Conservation (phyloP, 2,797 vertebrate genomes). For the Microctenopoma stevenorrisi region DNA sequence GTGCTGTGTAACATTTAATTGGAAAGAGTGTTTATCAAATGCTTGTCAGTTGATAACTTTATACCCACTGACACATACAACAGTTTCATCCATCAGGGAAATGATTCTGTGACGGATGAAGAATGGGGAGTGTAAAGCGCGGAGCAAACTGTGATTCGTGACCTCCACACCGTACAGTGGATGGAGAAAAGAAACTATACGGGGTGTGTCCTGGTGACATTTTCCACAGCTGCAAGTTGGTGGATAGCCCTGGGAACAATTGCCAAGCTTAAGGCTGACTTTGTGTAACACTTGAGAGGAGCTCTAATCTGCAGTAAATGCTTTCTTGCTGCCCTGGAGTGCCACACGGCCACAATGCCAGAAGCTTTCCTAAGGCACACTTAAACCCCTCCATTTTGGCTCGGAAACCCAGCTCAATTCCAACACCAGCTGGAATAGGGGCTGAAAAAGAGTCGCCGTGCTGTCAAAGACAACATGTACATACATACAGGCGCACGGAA, state of each 20-base stretch:
- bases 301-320: constrained; percentile 82
- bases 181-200: constrained; percentile 11
- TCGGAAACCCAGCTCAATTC: constrained; percentile 60
- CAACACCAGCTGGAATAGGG: constrained; percentile 55
- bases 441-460: constrained; percentile 52
- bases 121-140: constrained; percentile 37
- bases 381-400: constrained; percentile 79
- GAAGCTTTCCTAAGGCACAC: constrained; percentile 75
- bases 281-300: constrained; percentile 79
- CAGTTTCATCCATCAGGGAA: constrained; percentile 57
- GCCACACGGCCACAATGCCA: constrained; percentile 63
- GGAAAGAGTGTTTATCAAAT: constrained; percentile 37
- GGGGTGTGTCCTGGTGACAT: constrained; percentile 59
- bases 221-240: constrained; percentile 66
- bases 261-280: constrained; percentile 74
- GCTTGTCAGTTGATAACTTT: constrained; percentile 32
- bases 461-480: constrained; percentile 61
- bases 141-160: constrained; percentile 43
- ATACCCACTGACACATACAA: constrained; percentile 37
- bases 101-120: constrained; percentile 30
- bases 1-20: constrained; percentile 53
- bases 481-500: constrained; percentile 40
- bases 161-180: constrained; percentile 22
- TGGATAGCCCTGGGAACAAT: constrained; percentile 72
- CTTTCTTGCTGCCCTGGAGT: constrained; percentile 76